Evolutionary conservation across 2,888 invertebrate genomes (phyloP).

Genomic region (Dynastes tityus): DNA sequence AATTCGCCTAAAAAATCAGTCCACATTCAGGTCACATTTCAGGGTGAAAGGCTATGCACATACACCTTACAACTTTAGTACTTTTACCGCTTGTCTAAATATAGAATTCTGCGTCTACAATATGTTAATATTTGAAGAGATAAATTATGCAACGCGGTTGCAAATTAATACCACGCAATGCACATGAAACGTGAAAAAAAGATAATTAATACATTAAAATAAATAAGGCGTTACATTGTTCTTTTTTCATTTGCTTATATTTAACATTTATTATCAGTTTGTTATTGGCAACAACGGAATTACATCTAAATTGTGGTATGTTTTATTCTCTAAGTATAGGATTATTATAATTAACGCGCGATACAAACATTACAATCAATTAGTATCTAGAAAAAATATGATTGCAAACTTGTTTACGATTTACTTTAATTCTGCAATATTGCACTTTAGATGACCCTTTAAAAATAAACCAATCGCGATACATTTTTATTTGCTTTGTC

Average conservation of each 20-base stretch:
- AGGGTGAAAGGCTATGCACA: conserved; percentile 21
- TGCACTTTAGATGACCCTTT: conserved; percentile 7
- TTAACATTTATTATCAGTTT: background rate
- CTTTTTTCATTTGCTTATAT: conserved; percentile 1
- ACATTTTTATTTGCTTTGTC: background rate
- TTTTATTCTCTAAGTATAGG: background rate
- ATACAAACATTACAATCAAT: background rate
- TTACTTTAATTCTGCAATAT: background rate
- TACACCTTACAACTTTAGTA: background rate
- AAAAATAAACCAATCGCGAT: background rate
- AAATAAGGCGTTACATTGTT: background rate
- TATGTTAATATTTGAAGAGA: background rate
- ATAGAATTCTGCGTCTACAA: background rate
- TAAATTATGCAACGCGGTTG: too few species aligned
- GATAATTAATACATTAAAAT: background rate
- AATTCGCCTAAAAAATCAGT: background rate
- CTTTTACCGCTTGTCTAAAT: conserved; percentile 9
- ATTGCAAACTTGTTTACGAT: background rate
- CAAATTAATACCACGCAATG: too few species aligned
- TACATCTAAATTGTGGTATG: background rate
- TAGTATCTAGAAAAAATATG: conserved; percentile 10
- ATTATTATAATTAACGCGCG: background rate
- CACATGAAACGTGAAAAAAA: too few species aligned
- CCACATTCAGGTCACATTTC: background rate
- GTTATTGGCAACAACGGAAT: background rate